A percentile compares a stretch with the other conserved stretches of the same genome.
Conservation (phyloP, 2,113 vertebrate genomes). For the Zeus faber region DNA sequence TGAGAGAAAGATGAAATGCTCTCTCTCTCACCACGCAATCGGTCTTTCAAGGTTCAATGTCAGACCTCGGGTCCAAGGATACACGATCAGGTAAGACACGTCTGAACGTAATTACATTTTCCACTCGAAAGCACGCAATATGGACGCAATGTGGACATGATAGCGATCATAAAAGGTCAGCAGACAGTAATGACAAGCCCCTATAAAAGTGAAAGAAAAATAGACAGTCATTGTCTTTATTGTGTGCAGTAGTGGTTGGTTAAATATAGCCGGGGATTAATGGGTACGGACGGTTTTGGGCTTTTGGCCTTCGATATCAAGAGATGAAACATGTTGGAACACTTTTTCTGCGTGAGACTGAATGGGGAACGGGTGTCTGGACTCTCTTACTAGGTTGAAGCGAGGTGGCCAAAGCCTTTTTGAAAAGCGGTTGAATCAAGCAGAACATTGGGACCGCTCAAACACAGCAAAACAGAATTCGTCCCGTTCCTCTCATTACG, state of each 20-base stretch:
- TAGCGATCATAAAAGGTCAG: background rate
- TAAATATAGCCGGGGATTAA: constrained; percentile 37
- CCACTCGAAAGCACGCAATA: no score
- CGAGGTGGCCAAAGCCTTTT: constrained; percentile 18
- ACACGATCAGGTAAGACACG: no score
- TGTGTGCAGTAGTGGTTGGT: constrained; percentile 20
- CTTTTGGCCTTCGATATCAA: constrained; percentile 23
- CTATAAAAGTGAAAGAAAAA: background rate
- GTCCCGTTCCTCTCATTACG: constrained; percentile 16
- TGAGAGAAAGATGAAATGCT: constrained; percentile 9
- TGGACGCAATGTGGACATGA: background rate
- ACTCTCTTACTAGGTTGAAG: constrained; percentile 9
- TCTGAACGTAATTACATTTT: no score
- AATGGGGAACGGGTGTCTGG: constrained; percentile 30
- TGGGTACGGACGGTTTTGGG: constrained; percentile 10
- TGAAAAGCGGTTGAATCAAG: constrained; percentile 23
- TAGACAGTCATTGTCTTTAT: constrained; percentile 20
- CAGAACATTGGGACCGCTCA: constrained; percentile 28
- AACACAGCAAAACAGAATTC: constrained; percentile 25
- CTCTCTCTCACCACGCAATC: no score
- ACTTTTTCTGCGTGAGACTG: constrained; percentile 36
- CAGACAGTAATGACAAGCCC: background rate
- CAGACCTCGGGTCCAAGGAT: no score
- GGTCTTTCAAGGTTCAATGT: no score
- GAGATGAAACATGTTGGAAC: constrained; percentile 39